Evolutionary conservation across 2,113 vertebrate genomes (phyloP).

Genomic region (Muntiacus reevesi): DNA sequence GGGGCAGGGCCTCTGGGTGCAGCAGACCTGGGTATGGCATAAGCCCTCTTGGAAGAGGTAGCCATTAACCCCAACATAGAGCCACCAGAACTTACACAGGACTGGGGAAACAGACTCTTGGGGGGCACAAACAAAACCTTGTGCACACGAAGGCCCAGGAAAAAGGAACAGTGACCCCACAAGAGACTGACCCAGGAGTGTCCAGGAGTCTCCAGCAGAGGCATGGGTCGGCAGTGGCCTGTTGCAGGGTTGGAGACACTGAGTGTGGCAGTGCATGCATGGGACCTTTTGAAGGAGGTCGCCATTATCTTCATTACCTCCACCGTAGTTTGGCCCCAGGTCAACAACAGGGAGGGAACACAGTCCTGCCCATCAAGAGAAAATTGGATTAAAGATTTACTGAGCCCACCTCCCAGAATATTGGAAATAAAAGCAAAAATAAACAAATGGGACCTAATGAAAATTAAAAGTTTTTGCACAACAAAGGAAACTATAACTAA

Average conservation of each 20-base stretch:
- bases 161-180: not conserved
- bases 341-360: not conserved
- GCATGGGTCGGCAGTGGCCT: not conserved
- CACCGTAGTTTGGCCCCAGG: not conserved
- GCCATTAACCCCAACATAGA: not conserved
- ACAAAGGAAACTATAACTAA: too few relatives aligned
- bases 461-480: too few relatives aligned
- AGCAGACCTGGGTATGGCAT: too few relatives aligned
- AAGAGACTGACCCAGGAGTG: not conserved
- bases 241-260: not conserved
- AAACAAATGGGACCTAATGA: too few relatives aligned
- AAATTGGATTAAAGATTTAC: not conserved
- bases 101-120: not conserved
- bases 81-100: not conserved
- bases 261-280: not conserved
- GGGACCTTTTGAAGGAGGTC: not conserved
- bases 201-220: not conserved
- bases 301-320: not conserved
- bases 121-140: not conserved
- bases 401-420: not conserved
- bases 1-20: too few relatives aligned
- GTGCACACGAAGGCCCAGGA: not conserved
- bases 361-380: not conserved
- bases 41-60: not conserved
- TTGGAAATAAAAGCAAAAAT: too few relatives aligned